A percentile compares a stretch with the other conserved stretches of the same genome.
Evolutionary conservation across 2,113 vertebrate species (phyloP).

Genomic region (Cephalopholis sonnerati): DNA sequence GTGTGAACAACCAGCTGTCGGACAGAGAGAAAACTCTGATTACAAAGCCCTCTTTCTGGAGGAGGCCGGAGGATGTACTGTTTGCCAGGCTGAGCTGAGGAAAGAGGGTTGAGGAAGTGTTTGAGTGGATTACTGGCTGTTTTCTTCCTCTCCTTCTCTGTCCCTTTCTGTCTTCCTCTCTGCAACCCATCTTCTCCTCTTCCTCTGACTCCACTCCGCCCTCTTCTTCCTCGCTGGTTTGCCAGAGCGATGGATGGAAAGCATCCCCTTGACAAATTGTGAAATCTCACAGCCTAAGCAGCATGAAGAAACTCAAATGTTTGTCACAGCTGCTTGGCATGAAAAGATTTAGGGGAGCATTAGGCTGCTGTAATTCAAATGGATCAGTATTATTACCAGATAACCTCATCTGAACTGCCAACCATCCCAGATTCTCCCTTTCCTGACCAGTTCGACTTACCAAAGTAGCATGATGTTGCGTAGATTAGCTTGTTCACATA

Average conservation of each 20-base stretch:
- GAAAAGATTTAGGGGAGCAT: slow-evolving; percentile 68
- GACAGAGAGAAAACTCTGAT: slow-evolving; percentile 67
- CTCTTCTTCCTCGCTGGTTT: slow-evolving; percentile 54
- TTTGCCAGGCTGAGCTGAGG: slow-evolving; percentile 71
- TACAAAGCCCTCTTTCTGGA: slow-evolving; percentile 68
- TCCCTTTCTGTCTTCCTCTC: slow-evolving; percentile 41
- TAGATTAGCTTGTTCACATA: not conserved
- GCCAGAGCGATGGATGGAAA: slow-evolving; percentile 66
- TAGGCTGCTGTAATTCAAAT: slow-evolving; percentile 58
- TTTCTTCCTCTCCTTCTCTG: slow-evolving; percentile 38
- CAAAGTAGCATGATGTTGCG: not conserved
- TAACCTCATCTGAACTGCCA: slow-evolving; percentile 23
- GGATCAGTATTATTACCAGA: slow-evolving; percentile 63
- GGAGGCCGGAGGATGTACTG: slow-evolving; percentile 59
- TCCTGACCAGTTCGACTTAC: slow-evolving; percentile 24
- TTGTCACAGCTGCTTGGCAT: slow-evolving; percentile 71
- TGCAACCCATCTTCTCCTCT: slow-evolving; percentile 43
- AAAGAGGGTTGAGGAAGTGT: slow-evolving; percentile 73
- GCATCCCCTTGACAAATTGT: slow-evolving; percentile 64
- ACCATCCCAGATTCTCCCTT: slow-evolving; percentile 10
- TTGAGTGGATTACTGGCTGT: slow-evolving; percentile 76
- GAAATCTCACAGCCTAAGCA: slow-evolving; percentile 42
- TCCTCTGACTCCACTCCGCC: slow-evolving; percentile 53
- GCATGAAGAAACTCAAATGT: slow-evolving; percentile 63
- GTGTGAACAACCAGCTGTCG: slow-evolving; percentile 76